Base-by-base conservation (phyloP, 2,888 invertebrate genomes). In the Philonicus albiceps region DNA sequence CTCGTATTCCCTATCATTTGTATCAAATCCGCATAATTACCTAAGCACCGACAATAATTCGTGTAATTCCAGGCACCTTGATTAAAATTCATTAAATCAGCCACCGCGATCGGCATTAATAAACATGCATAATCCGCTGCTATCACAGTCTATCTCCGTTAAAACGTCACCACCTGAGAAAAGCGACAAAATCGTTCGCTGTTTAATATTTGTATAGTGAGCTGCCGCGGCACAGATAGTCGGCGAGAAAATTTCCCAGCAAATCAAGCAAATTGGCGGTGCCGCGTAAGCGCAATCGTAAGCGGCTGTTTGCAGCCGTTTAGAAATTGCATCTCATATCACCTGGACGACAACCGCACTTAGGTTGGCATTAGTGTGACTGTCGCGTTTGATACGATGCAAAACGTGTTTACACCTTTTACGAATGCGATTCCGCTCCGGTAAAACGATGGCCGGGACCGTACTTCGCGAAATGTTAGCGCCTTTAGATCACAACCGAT, bases 31-130 rank as follows among this genome's bases (percentile, higher is more conserved):
- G 53, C 80, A 80, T 80, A 80, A 80, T 80, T 80, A 80, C 31
- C 34, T 22, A 80, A 53, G 53, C 80, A 49, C 3, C 53, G 49
- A 30, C 80, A 43, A 53, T 80, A 80, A 80, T 80, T 80, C 49
- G 80, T 80, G 49, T 80, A 80, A 80, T 80, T 80, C 80, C 80
- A 31, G 16, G 80, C 80, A 80, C 49, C 80, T 80, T 80, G 49
- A 80, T 80, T 80, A 80, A 80, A 80, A 80, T 80, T 80, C 80
- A 80, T 80, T 80, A 49, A 80, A 80, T 80, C 80, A 80, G 80
- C 80, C 22, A 80, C 80, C 30, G 80, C 27, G 53, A 80, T 80
- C 53, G 49, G 80, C 80, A 80, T 80, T 53, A 80, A 80, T 80
- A 80, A 80, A 80, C 53, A 80, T 53, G 53, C 80, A 22, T 80